These are phyloP conservation scores for Macaria notata DNA, from an alignment of 2,888 invertebrate genomes.

Conservation along the genomic window DNA sequence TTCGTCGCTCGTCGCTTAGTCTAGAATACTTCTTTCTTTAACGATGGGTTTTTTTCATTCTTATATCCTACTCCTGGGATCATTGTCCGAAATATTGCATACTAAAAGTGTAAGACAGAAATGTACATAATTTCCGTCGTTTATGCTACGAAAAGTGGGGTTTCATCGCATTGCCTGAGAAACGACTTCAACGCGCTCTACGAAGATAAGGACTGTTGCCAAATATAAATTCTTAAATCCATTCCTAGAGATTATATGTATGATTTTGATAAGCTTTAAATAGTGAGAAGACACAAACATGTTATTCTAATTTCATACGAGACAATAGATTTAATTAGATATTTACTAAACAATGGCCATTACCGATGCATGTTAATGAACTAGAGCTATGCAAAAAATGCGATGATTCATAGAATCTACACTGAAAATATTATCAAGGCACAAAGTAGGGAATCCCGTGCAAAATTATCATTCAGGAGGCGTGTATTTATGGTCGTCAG, in stretches of 20 bases:
- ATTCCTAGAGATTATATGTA: no score
- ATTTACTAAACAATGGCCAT: slow-evolving; percentile 5
- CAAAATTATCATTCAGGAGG: slow-evolving; percentile 60
- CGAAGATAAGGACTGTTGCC: slow-evolving; percentile 1
- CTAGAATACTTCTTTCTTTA: no score
- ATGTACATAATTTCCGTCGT: no score
- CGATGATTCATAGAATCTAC: slow-evolving; percentile 36
- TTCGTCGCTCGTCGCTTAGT: neutral
- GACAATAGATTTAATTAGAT: no score
- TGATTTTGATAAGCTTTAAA: no score
- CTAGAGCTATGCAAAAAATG: slow-evolving; percentile 22
- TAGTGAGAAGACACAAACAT: no score
- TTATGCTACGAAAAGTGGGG: neutral
- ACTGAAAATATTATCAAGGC: slow-evolving; percentile 31
- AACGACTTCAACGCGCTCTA: slow-evolving; percentile 31
- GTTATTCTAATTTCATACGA: no score
- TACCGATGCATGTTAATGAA: slow-evolving; percentile 12
- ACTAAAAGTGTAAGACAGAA: no score
- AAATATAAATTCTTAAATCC: no score
- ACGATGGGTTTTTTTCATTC: no score
- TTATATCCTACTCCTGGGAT: no score
- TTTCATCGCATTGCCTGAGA: neutral
- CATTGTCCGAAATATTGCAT: no score
- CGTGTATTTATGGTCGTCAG: slow-evolving; percentile 42
- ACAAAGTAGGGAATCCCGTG: slow-evolving; percentile 60